A percentile compares a stretch with the other conserved stretches of the same genome.
These are phyloP conservation scores for Henicopernis longicauda DNA, from an alignment of 2,113 vertebrate species.

Conservation along the genomic window DNA sequence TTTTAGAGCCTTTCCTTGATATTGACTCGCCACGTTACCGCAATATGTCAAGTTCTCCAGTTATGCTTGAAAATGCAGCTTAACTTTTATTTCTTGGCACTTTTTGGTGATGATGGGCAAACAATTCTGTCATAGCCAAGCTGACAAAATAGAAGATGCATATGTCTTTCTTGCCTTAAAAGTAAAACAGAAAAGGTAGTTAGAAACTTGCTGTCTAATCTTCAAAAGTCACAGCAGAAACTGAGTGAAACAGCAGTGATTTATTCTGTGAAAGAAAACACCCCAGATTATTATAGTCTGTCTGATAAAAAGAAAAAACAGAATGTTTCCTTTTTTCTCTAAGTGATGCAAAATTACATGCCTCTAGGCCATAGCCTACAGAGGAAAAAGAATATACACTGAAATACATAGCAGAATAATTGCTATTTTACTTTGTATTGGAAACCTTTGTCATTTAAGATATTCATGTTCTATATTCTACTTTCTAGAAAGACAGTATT, in stretches of 20 bases:
- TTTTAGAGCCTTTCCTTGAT: background rate
- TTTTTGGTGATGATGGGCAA: background rate
- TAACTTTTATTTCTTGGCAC: background rate
- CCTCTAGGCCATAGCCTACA: background rate
- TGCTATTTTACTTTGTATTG: background rate
- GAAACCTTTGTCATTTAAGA: background rate
- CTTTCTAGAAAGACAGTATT: background rate
- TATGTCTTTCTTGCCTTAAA: background rate
- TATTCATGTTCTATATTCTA: background rate
- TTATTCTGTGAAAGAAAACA: background rate
- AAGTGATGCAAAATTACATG: background rate
- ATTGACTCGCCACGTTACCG: background rate
- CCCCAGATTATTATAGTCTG: background rate
- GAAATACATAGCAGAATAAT: background rate
- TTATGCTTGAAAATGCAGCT: background rate
- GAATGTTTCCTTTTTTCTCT: background rate
- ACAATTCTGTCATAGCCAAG: background rate
- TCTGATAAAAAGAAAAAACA: background rate
- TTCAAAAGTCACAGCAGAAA: background rate
- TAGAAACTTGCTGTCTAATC: background rate
- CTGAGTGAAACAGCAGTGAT: background rate
- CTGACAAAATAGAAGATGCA: background rate
- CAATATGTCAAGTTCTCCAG: background rate
- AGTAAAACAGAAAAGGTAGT: background rate
- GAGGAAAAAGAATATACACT: background rate